A percentile compares a stretch with the other conserved stretches of the same genome.
Conservation (phyloP, 2,888 invertebrate species). For the Drosophila buzzatii region DNA sequence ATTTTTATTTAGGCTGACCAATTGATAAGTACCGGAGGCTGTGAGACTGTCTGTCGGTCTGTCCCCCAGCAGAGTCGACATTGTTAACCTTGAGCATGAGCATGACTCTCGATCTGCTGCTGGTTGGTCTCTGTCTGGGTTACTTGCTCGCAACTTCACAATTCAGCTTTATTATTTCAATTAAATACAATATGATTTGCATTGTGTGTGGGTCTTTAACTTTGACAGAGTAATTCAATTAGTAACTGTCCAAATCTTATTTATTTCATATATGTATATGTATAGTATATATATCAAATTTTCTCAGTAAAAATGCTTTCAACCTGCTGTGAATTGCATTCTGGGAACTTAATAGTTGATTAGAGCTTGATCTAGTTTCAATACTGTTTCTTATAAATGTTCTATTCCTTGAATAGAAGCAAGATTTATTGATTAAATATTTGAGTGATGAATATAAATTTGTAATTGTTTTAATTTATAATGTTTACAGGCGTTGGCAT, state of each 20-base stretch:
- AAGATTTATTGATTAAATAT: neutral
- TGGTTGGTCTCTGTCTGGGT: constrained; percentile 15
- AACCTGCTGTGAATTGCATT: neutral
- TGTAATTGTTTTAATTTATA: neutral
- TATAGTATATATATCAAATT: neutral
- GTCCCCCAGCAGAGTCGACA: constrained; percentile 18
- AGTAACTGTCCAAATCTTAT: constrained; percentile 41
- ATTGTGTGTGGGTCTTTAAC: constrained; percentile 67
- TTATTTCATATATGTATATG: neutral
- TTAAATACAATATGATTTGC: constrained; percentile 77
- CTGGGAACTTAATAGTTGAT: neutral
- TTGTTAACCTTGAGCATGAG: constrained; percentile 73
- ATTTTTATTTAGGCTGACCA: constrained; percentile 54
- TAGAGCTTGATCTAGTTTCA: neutral
- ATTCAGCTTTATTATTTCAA: constrained; percentile 74
- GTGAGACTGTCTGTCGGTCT: constrained; percentile 14
- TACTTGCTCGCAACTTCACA: constrained; percentile 65
- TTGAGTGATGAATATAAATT: neutral
- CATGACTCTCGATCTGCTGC: constrained; percentile 39
- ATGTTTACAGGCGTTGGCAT: constrained; percentile 91
- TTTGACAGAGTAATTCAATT: constrained; percentile 72
- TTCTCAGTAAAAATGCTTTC: neutral
- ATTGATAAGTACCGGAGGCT: constrained; percentile 66
- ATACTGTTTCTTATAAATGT: neutral
- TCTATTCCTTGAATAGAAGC: neutral